Percentiles rank a stretch among this genome's conserved stretches.
phyloP scores from a whole-genome alignment of 2,797 vertebrate genomes.

The Spinus pinus region DNA sequence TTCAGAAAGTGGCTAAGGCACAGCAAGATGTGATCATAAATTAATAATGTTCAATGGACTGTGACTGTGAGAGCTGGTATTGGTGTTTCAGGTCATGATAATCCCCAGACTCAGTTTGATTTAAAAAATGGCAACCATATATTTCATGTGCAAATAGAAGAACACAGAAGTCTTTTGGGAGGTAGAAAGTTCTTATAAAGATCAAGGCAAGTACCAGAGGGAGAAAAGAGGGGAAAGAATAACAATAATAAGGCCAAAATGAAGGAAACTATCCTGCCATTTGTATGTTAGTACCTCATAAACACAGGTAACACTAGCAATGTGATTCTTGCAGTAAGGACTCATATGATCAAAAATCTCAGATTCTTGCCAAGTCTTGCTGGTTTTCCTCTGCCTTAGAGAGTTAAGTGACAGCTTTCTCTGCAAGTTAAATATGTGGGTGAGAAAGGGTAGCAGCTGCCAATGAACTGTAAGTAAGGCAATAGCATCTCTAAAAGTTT shows the following conservation, averaged over 20 bases:
- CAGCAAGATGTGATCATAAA: constrained; percentile 57
- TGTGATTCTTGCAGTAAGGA: background rate
- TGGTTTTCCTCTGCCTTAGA: background rate
- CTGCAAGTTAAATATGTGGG: background rate
- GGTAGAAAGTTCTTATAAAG: background rate
- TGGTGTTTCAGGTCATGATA: constrained; percentile 56
- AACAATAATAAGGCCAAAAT: background rate
- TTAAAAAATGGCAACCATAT: constrained; percentile 42
- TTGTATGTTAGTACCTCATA: background rate
- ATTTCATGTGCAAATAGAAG: constrained; percentile 30
- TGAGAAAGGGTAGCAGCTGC: background rate
- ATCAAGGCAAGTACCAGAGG: background rate
- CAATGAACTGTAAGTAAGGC: background rate
- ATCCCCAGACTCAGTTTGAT: constrained; percentile 6
- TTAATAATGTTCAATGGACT: constrained; percentile 60
- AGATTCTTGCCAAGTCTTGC: background rate
- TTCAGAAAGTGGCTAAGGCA: constrained; percentile 34
- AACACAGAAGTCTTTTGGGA: background rate
- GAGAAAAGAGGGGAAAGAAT: background rate
- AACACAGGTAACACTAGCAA: background rate
- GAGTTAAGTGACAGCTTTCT: background rate
- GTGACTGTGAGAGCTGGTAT: constrained; percentile 40
- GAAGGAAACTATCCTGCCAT: background rate
- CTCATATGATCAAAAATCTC: background rate
- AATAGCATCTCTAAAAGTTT: background rate